Evolutionary conservation across 2,888 invertebrate species (phyloP), one percentile per base, ranked within the genome.

Genomic region (Acleris sparsana): DNA sequence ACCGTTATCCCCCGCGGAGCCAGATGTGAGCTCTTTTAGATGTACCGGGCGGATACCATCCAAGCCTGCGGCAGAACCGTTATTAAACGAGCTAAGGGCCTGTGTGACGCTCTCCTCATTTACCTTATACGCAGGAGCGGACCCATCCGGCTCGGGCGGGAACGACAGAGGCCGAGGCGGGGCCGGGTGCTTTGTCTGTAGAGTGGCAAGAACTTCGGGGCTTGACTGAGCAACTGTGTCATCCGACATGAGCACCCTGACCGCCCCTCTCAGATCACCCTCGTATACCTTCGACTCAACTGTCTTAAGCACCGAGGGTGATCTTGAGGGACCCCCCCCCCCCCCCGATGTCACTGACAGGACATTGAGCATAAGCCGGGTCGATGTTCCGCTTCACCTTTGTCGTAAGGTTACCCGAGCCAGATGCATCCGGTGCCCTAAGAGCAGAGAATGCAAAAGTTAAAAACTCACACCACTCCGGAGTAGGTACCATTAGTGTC

Each of bases 381-480:
- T 22, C 22, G 22, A 55, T 43, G 43, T 55, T 55, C 18, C 20
- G 43, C 43, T 55, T 55, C n/a, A 55, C 55, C 18, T 55, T 55
- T 13, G 55, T 18, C 7, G 39, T 55, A 9, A 55, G 18, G 17
- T 39, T 43, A 5, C 55, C 43, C 22, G 22, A 22, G 4, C 55
- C 55, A 11, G 43, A 20, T 13, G 39, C 5, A 13, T 55, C 55
- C 11, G 55, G 55, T 43, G 18, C 43, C 11, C 33, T 43, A 43
- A 55, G 18, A 33, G 20, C 39, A 11, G 43, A 55, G 18, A 13
- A 55, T 43, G 55, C 1, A 43, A 43, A 55, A 20, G 46, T 25
- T 16, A 46, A 22, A 17, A 57, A 57, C 1, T 5, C 46, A 29
- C n/a, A 25, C 29, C 57, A 57, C 7, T 57, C 57, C n/a, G n/a